phyloP scores from a whole-genome alignment of 2,888 invertebrate species.

The Sceliomorpha sp. region DNA sequence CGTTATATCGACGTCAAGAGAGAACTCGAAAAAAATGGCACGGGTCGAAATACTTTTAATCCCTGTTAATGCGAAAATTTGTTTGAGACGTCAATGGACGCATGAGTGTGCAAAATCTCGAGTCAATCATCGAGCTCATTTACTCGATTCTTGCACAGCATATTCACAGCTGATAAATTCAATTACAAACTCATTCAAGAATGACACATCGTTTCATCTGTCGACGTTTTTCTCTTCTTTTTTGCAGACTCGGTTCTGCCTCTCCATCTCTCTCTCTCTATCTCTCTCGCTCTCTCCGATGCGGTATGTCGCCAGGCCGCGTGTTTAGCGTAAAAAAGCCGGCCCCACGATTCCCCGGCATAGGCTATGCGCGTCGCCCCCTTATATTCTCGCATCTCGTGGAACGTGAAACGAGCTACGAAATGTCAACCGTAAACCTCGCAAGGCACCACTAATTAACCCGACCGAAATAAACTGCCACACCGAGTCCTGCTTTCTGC shows the following conservation, averaged over 20 bases:
- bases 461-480: conserved; percentile 79
- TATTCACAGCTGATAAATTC: conserved; percentile 53
- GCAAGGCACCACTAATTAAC: conserved; percentile 80
- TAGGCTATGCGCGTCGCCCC: conserved; percentile 16
- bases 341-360: conserved; percentile 30
- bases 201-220: conserved; percentile 50
- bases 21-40: no score
- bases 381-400: conserved; percentile 45
- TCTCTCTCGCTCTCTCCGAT: conserved; percentile 1
- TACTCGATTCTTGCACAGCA: conserved; percentile 35
- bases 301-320: conserved; percentile 45
- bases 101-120: conserved; percentile 33
- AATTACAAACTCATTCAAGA: conserved; percentile 54
- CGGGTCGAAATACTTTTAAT: no score
- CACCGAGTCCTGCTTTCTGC: conserved; percentile 62
- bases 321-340: conserved; percentile 45
- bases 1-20: no score
- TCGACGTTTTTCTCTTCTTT: conserved; percentile 33
- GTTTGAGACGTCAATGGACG: no score
- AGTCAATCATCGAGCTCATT: conserved; percentile 48
- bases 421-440: conserved; percentile 80
- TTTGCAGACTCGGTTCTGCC: conserved; percentile 2
- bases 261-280: no score
- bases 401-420: conserved; percentile 69
- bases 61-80: no score